Evolutionary conservation across 2,797 vertebrate genomes (phyloP), one percentile per base, ranked within the genome.

Genomic region (Galago senegalensis): DNA sequence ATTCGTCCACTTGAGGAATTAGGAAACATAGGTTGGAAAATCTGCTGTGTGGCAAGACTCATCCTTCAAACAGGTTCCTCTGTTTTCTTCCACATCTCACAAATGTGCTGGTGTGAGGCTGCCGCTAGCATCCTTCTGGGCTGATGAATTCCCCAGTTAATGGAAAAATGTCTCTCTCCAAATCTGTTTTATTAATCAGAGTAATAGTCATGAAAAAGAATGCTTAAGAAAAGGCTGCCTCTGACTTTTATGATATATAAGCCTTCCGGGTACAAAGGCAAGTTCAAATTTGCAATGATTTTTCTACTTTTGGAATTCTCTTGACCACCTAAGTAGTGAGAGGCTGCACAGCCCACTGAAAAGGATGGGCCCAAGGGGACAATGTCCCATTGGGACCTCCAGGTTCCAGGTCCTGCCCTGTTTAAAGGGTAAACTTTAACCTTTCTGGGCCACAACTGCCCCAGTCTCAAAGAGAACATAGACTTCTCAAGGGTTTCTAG

Each of bases 141-240:
- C 88, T 73, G 23, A 91, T 21, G 61, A 75, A 10, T 27, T 82
- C n/a, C 61, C 56, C 90, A 94, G 86, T 56, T 53, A 34, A 43
- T 14, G 43, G 76, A 29, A 69, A 67, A 77, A 46, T 9, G 40
- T 40, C 67, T 77, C 69, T 93, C 46, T 72, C 70, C 75, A 69
- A 49, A 67, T n/a, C 87, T 93, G 84, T 63, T 91, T 91, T 83
- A 46, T 63, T 56, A 12, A 93, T 91, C 90, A 97, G 43, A 85
- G 56, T 10, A 21, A 86, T 46, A 63, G 40, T 18, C 37, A 2
- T 40, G 18, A 85, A 88, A 96, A 93, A 58, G 6, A 37, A 67
- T 34, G 69, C 73, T 67, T 65, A 29, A 40, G 40, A 60, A 87
- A 80, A 63, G 2, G 23, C 43, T 82, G 40, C 6, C 65, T 70